Evolutionary conservation across 2,113 vertebrate species (phyloP).

Genomic region (Brachyhypopomus occidentalis): DNA sequence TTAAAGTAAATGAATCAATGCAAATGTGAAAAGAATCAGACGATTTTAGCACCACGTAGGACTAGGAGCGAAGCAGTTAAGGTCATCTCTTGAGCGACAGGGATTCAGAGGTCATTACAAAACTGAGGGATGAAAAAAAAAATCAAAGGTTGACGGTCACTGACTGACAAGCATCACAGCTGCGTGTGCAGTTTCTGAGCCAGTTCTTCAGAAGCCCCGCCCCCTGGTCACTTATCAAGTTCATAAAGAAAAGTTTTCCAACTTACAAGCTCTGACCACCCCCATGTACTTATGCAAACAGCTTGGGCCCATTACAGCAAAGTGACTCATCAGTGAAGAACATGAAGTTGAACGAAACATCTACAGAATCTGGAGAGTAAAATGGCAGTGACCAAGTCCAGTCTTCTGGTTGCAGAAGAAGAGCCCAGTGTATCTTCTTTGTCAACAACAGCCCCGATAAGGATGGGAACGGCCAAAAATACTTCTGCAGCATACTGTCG

Average conservation of each 20-base stretch:
- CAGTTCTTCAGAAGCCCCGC: neutral
- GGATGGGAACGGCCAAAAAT: conserved; percentile 54
- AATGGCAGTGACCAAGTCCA: neutral
- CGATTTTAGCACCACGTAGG: neutral
- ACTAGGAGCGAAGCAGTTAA: neutral
- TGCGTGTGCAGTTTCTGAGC: neutral
- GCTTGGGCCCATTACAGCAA: neutral
- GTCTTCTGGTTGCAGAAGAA: neutral
- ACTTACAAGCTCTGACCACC: neutral
- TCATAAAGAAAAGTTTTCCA: no score
- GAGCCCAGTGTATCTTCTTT: neutral
- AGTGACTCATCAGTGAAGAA: neutral
- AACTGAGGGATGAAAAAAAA: no score
- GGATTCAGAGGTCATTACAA: neutral
- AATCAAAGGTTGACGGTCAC: neutral
- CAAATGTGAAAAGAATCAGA: neutral
- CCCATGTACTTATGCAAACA: neutral
- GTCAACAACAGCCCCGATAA: neutral
- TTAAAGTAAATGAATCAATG: neutral
- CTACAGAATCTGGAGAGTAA: neutral
- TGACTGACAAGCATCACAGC: neutral
- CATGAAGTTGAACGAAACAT: neutral
- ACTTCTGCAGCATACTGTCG: conserved; percentile 15
- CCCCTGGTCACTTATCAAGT: neutral
- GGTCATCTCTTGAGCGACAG: neutral